These are phyloP conservation scores for Galago senegalensis DNA, from an alignment of 2,797 vertebrate species.

Conservation along the genomic window DNA sequence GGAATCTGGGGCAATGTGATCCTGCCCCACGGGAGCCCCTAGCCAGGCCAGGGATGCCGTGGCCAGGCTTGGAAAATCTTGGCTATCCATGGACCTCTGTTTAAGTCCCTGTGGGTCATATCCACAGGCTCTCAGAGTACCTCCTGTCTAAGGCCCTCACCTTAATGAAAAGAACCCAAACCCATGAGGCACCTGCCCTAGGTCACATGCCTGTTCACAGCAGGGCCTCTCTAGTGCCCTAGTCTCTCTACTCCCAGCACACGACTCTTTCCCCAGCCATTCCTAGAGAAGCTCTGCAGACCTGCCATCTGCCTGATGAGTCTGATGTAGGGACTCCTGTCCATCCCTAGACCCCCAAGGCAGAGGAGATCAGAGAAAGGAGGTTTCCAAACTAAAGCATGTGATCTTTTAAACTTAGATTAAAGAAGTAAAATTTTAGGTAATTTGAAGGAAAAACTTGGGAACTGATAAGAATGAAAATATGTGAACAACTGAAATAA, in stretches of 20 bases:
- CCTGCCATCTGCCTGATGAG: neutral
- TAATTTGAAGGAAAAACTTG: constrained; percentile 44
- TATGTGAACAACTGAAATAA: constrained; percentile 49
- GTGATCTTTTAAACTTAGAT: constrained; percentile 45
- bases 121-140: constrained; percentile 36
- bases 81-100: constrained; percentile 55
- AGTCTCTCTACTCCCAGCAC: neutral
- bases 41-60: constrained; percentile 88
- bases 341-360: neutral
- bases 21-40: constrained; percentile 84
- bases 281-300: neutral
- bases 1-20: constrained; percentile 93
- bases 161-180: constrained; percentile 8
- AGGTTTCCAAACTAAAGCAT: constrained; percentile 22
- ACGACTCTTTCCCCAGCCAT: neutral
- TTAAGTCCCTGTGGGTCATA: constrained; percentile 51
- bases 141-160: constrained; percentile 2
- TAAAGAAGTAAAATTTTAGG: constrained; percentile 28
- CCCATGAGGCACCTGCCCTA: neutral
- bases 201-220: neutral
- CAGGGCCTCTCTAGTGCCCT: neutral
- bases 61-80: constrained; percentile 90
- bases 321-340: neutral
- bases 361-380: constrained; percentile 14
- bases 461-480: constrained; percentile 13